phyloP scores from a whole-genome alignment of 2,888 invertebrate species.

The Eubasilissa splendida region DNA sequence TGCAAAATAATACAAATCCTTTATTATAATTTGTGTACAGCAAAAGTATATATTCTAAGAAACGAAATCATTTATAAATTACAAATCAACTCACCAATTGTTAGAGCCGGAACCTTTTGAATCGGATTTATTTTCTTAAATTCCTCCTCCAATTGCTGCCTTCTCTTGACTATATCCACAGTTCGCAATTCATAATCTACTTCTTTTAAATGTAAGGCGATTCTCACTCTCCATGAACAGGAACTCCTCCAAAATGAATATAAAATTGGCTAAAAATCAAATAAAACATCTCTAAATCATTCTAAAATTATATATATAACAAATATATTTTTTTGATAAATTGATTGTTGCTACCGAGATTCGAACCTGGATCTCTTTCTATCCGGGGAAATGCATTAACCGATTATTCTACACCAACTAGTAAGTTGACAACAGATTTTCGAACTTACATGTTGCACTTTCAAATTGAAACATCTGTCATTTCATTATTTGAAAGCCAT shows the following conservation, averaged over 20 bases:
- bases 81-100: constrained; percentile 64
- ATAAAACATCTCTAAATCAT: neutral
- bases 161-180: constrained; percentile 65
- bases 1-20: neutral
- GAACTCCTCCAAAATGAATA: constrained; percentile 75
- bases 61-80: neutral
- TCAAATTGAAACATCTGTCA: too few species aligned
- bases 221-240: constrained; percentile 75
- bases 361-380: too few species aligned
- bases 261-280: constrained; percentile 31
- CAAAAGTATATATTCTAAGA: neutral
- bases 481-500: too few species aligned
- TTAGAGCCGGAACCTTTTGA: constrained; percentile 68
- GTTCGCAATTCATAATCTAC: constrained; percentile 65
- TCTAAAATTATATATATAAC: neutral
- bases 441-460: too few species aligned
- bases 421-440: too few species aligned
- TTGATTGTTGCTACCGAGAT: too few species aligned
- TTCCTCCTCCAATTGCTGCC: constrained; percentile 63
- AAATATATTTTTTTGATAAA: too few species aligned
- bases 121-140: constrained; percentile 67
- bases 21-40: too few species aligned
- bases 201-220: constrained; percentile 65
- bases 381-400: too few species aligned
- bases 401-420: too few species aligned